A percentile compares a stretch with the other conserved stretches of the same genome.
These are phyloP conservation scores for Chydorus sphaericus DNA, from an alignment of 2,888 invertebrate species.

Conservation along the genomic window DNA sequence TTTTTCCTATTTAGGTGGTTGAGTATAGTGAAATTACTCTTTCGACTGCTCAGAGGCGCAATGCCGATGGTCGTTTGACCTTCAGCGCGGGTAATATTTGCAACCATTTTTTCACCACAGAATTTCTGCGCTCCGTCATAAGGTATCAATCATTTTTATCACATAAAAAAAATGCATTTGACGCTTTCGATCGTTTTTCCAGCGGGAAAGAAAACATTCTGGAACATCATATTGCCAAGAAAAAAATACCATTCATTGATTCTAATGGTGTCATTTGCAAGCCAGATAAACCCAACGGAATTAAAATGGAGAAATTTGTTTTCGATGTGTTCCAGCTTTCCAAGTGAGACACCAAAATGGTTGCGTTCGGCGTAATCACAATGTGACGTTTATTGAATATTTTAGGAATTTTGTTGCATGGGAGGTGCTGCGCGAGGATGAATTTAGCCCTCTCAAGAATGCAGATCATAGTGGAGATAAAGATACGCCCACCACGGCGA, in stretches of 20 bases:
- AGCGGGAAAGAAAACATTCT: constrained; percentile 53
- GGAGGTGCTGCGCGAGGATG: constrained; percentile 78
- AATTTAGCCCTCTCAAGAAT: constrained; percentile 96
- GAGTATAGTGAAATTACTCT: constrained; percentile 94
- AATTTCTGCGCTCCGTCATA: constrained; percentile 64
- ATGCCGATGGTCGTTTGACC: constrained; percentile 59
- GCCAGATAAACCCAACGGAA: constrained; percentile 78
- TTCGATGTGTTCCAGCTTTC: constrained; percentile 96
- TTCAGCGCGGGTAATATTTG: constrained; percentile 96
- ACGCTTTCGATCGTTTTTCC: constrained; percentile 11
- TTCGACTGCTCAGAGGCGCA: constrained; percentile 65
- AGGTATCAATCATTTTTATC: constrained; percentile 26
- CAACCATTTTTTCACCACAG: constrained; percentile 87
- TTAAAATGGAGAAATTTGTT: constrained; percentile 98
- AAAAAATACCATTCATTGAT: constrained; percentile 83
- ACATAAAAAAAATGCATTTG: background rate
- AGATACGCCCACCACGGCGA: constrained; percentile 80
- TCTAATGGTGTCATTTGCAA: constrained; percentile 48
- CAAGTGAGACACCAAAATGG: constrained; percentile 35
- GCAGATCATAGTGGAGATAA: constrained; percentile 59
- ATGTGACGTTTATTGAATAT: background rate
- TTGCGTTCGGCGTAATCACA: background rate
- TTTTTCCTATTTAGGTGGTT: constrained; percentile 37
- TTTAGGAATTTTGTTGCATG: constrained; percentile 66
- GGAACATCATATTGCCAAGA: constrained; percentile 86